Percentiles rank a stretch among this genome's conserved stretches.
These are phyloP conservation scores for Amphipoea lucens DNA, from an alignment of 2,888 invertebrate genomes.

Conservation along the genomic window DNA sequence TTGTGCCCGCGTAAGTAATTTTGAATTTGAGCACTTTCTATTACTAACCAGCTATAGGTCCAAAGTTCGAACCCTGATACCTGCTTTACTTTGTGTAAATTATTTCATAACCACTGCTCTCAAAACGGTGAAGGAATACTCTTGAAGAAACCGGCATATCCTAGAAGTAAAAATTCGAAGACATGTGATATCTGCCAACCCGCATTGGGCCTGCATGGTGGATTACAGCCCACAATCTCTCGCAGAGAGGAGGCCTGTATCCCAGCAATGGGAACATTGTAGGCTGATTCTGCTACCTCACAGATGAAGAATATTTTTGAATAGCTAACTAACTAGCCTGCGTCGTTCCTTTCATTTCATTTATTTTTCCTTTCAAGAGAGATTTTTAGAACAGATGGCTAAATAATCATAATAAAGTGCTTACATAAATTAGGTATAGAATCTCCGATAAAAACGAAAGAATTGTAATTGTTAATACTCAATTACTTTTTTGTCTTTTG, in stretches of 20 bases:
- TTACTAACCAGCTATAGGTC: neutral
- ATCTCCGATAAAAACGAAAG: neutral
- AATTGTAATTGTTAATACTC: too few species aligned
- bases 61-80: neutral
- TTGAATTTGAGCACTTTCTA: too few species aligned
- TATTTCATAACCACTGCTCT: neutral
- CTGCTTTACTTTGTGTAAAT: neutral
- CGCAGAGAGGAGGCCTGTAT: too few species aligned
- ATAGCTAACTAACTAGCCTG: neutral
- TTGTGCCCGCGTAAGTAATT: conserved; percentile 53
- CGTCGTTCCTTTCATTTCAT: too few species aligned
- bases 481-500: conserved; percentile 21
- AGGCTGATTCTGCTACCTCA: too few species aligned
- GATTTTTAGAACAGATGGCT: neutral
- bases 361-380: neutral
- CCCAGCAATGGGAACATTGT: too few species aligned
- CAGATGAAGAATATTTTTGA: neutral
- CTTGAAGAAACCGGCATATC: neutral
- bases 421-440: neutral
- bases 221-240: too few species aligned
- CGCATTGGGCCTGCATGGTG: too few species aligned
- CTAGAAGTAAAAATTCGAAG: neutral
- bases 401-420: neutral
- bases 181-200: too few species aligned
- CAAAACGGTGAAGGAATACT: too few species aligned